phyloP scores from a whole-genome alignment of 2,888 invertebrate genomes.

The Strigamia transsilvanica region DNA sequence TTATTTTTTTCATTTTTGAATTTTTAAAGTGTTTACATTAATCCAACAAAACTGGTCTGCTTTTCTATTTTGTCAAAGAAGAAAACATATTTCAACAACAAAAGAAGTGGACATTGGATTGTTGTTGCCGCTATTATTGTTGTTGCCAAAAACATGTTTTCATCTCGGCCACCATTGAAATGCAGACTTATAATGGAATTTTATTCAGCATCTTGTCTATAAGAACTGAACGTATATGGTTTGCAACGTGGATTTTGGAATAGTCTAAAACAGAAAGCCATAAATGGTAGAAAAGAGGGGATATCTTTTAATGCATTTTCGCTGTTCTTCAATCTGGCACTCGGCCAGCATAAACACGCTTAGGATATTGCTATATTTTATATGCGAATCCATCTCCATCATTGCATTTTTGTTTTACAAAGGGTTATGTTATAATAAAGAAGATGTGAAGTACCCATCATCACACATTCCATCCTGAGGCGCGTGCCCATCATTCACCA shows the following conservation, averaged over 20 bases:
- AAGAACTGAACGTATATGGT: background rate
- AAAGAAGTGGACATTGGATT: conserved; percentile 15
- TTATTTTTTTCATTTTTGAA: no score
- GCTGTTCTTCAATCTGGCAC: conserved; percentile 12
- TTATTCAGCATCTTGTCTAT: background rate
- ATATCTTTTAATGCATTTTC: conserved; percentile 36
- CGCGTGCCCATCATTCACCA: conserved; percentile 31
- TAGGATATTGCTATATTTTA: conserved; percentile 29
- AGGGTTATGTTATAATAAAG: conserved; percentile 9
- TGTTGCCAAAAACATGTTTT: conserved; percentile 24
- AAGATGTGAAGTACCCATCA: background rate
- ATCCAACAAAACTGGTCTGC: no score
- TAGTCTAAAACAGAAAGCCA: conserved; percentile 10
- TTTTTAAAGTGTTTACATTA: no score
- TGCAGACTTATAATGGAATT: background rate
- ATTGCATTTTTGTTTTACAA: conserved; percentile 7
- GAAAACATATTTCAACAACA: background rate
- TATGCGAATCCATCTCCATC: conserved; percentile 42
- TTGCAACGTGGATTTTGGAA: background rate
- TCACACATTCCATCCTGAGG: conserved; percentile 24
- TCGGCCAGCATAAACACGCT: conserved; percentile 32
- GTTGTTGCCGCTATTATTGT: background rate
- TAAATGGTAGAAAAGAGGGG: conserved; percentile 14
- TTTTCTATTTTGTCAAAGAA: background rate
- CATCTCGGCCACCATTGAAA: background rate